phyloP scores from a whole-genome alignment of 2,113 vertebrate genomes.

The Forbesichthys papilliferus region DNA sequence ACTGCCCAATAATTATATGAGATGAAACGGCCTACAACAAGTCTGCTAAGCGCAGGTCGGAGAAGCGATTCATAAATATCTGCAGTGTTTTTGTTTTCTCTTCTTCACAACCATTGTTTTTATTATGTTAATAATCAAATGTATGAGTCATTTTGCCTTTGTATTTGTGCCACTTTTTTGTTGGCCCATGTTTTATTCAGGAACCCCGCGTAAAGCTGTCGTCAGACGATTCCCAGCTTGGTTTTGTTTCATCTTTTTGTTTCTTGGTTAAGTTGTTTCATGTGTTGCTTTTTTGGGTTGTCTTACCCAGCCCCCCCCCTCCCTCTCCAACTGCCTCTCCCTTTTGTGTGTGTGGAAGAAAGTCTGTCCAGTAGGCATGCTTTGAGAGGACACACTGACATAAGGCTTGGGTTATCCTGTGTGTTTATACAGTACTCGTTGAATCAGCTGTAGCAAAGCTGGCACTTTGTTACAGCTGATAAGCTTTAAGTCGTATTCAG shows the following conservation, averaged over 20 bases:
- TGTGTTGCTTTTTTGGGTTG: constrained; percentile 13
- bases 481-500: constrained; percentile 3
- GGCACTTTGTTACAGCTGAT: background rate
- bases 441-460: background rate
- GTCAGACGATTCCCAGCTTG: constrained; percentile 9
- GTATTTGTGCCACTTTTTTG: constrained; percentile 24
- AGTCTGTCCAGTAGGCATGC: constrained; percentile 15
- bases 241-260: constrained; percentile 38
- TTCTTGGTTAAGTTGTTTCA: constrained; percentile 33
- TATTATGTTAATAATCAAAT: constrained; percentile 7
- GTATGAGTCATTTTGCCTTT: constrained; percentile 28
- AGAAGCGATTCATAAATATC: too few species aligned
- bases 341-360: constrained; percentile 5
- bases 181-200: constrained; percentile 4
- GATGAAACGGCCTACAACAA: too few species aligned
- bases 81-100: background rate
- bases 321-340: background rate
- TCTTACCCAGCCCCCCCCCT: background rate
- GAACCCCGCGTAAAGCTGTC: constrained; percentile 14
- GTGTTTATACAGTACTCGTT: background rate
- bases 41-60: too few species aligned
- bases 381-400: constrained; percentile 19
- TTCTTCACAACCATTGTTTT: background rate
- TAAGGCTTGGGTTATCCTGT: background rate
- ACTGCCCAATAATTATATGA: too few species aligned